These are phyloP conservation scores for Dinomys branickii DNA, from an alignment of 2,113 vertebrate species.

Conservation along the genomic window DNA sequence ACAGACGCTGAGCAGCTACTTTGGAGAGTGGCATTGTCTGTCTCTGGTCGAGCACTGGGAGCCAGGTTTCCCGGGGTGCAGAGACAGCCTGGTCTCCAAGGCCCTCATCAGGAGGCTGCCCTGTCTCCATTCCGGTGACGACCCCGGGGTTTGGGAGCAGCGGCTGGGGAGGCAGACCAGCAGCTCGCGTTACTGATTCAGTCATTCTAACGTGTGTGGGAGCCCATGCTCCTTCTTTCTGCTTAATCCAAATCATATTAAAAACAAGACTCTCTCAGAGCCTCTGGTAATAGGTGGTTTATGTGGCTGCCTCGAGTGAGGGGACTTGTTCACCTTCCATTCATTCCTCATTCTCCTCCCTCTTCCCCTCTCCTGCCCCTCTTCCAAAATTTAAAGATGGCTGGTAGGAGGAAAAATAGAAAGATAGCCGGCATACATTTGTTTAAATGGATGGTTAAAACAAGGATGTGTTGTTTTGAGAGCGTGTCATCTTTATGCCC, in stretches of 20 bases:
- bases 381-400: background rate
- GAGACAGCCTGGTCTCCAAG: background rate
- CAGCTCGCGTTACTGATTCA: background rate
- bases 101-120: background rate
- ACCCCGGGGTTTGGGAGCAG: background rate
- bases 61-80: background rate
- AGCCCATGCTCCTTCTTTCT: background rate
- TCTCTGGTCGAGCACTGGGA: accelerated
- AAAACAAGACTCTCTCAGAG: slow-evolving; percentile 60
- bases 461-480: background rate
- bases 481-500: background rate
- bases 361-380: background rate
- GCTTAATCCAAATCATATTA: slow-evolving; percentile 75
- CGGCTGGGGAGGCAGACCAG: background rate
- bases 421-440: background rate
- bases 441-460: background rate
- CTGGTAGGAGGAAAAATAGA: slow-evolving; percentile 8
- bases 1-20: accelerated
- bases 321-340: slow-evolving; percentile 25
- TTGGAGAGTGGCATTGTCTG: background rate
- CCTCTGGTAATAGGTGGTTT: slow-evolving; percentile 64
- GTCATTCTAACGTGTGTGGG: background rate
- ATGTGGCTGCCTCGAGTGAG: background rate
- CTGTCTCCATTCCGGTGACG: background rate
- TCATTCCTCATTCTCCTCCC: slow-evolving; percentile 30